These are phyloP conservation scores for Heliconius sara DNA, from an alignment of 2,888 invertebrate species.

Conservation along the genomic window DNA sequence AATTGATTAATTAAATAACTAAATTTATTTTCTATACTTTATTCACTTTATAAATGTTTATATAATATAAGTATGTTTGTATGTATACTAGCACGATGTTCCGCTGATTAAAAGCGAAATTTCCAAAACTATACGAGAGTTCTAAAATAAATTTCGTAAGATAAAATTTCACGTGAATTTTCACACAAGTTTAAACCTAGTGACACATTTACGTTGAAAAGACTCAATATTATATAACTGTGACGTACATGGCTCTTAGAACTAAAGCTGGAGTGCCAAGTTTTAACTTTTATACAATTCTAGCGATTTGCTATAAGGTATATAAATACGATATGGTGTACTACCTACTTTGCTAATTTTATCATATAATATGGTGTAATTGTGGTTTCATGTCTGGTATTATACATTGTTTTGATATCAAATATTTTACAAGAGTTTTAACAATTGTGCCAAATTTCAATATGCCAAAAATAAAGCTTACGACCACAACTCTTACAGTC, in stretches of 20 bases:
- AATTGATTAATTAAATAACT: too few relatives aligned
- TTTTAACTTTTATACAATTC: slow-evolving; percentile 6
- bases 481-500: too few relatives aligned
- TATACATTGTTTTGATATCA: neutral
- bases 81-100: too few relatives aligned
- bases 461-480: too few relatives aligned
- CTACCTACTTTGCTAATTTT: neutral
- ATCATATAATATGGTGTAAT: too few relatives aligned
- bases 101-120: neutral
- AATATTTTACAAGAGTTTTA: too few relatives aligned
- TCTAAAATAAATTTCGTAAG: neutral
- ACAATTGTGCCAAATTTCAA: too few relatives aligned
- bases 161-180: slow-evolving; percentile 1
- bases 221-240: slow-evolving; percentile 9
- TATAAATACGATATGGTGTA: slow-evolving; percentile 6
- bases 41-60: too few relatives aligned
- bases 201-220: slow-evolving; percentile 16
- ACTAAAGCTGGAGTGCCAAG: slow-evolving; percentile 19
- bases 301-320: neutral
- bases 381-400: too few relatives aligned
- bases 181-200: neutral
- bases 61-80: too few relatives aligned
- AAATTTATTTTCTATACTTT: too few relatives aligned
- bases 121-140: neutral
- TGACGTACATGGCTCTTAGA: slow-evolving; percentile 8